phyloP scores from a whole-genome alignment of 2,113 vertebrate species.

The Rattus norvegicus region GRCr8 NC_086036.1:42486501-42487000 shows the following conservation, averaged over 20 bases:
- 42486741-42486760: background rate
- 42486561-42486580: background rate
- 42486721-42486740: background rate
- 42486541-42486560: background rate
- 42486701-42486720: too few species aligned
- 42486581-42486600: background rate
- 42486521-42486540: background rate
- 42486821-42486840: background rate
- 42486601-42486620: background rate
- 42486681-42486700: too few species aligned
- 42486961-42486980: too few species aligned
- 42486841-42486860: background rate
- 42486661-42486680: background rate
- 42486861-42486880: accelerated
- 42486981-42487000: too few species aligned
- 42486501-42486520: background rate
- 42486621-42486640: too few species aligned
- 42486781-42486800: background rate
- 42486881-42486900: background rate
- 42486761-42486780: background rate
- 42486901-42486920: too few species aligned
- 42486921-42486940: too few species aligned
- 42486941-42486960: too few species aligned
- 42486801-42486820: background rate
- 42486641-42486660: too few species aligned